Conservation (phyloP, 2,888 invertebrate species). For the Gryllus longicercus region DNA sequence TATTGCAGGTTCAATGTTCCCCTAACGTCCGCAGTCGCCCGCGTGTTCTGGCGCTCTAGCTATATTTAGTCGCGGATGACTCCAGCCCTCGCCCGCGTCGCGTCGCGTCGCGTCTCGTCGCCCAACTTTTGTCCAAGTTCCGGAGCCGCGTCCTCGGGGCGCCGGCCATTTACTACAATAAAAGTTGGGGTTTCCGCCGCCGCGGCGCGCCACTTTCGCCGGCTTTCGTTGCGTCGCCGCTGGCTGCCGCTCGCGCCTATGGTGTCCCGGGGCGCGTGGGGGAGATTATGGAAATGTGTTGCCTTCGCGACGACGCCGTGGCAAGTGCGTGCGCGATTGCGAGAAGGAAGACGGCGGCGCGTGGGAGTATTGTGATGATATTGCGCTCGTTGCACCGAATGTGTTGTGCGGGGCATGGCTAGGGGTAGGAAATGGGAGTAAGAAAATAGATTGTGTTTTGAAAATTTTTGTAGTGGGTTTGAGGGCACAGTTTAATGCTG, state of each 20-base stretch:
- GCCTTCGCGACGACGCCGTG: neutral
- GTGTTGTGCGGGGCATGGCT: too few species aligned
- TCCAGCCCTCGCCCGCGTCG: neutral
- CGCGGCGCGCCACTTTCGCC: neutral
- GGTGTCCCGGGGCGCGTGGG: neutral
- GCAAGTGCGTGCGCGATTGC: neutral
- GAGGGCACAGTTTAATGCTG: too few species aligned
- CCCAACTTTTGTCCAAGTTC: neutral
- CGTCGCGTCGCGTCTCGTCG: neutral
- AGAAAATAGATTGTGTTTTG: too few species aligned
- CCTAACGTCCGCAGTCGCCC: neutral
- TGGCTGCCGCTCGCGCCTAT: neutral
- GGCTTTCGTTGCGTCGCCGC: neutral
- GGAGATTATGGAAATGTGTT: neutral
- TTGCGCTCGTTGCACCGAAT: too few species aligned
- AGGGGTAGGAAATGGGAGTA: too few species aligned
- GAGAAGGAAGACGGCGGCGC: neutral
- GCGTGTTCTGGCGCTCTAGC: neutral
- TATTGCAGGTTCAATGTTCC: neutral
- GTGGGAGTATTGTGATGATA: neutral
- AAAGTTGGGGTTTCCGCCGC: neutral
- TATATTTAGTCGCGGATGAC: neutral
- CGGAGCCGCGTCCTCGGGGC: neutral
- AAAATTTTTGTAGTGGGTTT: too few species aligned
- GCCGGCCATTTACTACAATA: neutral